A percentile compares a stretch with the other conserved stretches of the same genome.
Evolutionary conservation across 2,888 invertebrate genomes (phyloP).

Genomic region (Trilocha varians): DNA sequence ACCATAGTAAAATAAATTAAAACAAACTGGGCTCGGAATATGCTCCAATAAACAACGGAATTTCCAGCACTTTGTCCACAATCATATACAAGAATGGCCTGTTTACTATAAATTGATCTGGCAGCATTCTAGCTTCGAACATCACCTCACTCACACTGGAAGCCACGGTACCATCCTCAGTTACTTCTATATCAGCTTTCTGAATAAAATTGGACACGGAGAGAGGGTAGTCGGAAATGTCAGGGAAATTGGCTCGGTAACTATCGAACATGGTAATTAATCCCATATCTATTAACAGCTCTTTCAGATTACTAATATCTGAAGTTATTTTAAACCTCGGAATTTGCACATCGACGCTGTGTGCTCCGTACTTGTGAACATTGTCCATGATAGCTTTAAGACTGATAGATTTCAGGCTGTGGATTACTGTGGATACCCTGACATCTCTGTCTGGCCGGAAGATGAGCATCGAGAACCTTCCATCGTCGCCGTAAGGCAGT

Average conservation of each 20-base stretch:
- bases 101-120: constrained; percentile 33
- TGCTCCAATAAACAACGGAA: constrained; percentile 50
- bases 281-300: constrained; percentile 52
- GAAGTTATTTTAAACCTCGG: constrained; percentile 75
- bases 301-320: constrained; percentile 55
- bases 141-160: constrained; percentile 29
- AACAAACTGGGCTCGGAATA: constrained; percentile 50
- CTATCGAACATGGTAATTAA: constrained; percentile 41
- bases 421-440: constrained; percentile 52
- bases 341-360: constrained; percentile 67
- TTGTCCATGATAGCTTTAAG: constrained; percentile 55
- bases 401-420: constrained; percentile 55
- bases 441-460: constrained; percentile 70
- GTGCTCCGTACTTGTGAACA: constrained; percentile 40
- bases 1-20: constrained; percentile 9
- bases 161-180: constrained; percentile 47
- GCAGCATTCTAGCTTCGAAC: constrained; percentile 26
- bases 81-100: constrained; percentile 59
- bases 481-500: constrained; percentile 42
- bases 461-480: constrained; percentile 75
- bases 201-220: constrained; percentile 48
- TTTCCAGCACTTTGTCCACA: constrained; percentile 34
- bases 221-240: constrained; percentile 32
- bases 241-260: constrained; percentile 30
- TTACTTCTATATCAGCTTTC: constrained; percentile 54